Evolutionary conservation across 1,140 invertebrate genomes (phyloP).

Genomic region (Platorchestia sp.): DNA sequence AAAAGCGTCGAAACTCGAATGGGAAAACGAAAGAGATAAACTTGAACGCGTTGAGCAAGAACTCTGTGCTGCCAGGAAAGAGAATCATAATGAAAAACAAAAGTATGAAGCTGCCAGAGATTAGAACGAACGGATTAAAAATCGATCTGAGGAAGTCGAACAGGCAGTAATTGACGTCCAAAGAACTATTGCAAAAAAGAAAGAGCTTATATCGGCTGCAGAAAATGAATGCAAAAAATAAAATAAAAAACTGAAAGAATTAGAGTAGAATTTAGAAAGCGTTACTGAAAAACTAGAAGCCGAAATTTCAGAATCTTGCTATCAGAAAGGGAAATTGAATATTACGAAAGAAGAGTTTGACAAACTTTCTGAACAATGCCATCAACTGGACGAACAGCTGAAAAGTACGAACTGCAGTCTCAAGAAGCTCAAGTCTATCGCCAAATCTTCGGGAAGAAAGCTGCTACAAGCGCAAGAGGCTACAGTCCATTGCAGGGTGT

Average conservation of each 20-base stretch:
- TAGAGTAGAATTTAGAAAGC: neutral
- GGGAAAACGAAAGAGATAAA: neutral
- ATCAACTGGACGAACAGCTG: neutral
- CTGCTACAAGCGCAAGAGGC: neutral
- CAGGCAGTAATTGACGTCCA: neutral
- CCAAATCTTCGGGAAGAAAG: neutral
- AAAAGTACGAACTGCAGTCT: neutral
- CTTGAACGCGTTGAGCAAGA: neutral
- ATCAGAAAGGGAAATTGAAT: slow-evolving; percentile 31
- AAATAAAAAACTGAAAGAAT: neutral
- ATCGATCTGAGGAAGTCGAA: neutral
- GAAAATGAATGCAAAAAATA: neutral
- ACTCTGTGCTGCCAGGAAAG: neutral
- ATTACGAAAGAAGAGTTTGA: slow-evolving; percentile 24
- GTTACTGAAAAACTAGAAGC: neutral
- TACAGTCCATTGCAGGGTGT: neutral
- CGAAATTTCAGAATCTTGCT: slow-evolving; percentile 33
- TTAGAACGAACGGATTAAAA: neutral
- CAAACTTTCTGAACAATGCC: neutral
- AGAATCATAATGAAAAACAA: neutral
- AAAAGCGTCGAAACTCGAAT: neutral
- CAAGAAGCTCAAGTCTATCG: neutral
- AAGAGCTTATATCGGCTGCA: neutral
- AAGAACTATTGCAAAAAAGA: neutral
- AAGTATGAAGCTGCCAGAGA: neutral